Evolutionary conservation across 2,797 vertebrate species (phyloP).

Genomic region (Spondyliosoma cantharus): DNA sequence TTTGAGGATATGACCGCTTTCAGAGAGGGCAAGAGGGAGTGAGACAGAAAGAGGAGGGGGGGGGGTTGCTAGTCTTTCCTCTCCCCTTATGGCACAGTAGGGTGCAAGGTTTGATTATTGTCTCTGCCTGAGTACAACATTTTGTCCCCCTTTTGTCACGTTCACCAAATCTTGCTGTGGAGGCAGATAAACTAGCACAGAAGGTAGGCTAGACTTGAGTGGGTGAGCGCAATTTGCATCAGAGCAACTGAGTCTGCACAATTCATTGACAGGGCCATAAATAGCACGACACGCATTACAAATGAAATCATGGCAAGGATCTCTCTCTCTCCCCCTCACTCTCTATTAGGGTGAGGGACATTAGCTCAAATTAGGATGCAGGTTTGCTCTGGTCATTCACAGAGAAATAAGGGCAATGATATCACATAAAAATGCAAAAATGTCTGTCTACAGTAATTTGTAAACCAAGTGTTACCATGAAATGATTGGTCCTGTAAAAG

Average conservation of each 20-base stretch:
- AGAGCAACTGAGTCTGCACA: conserved; percentile 69
- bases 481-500: conserved; percentile 53
- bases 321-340: conserved; percentile 5
- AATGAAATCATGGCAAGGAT: conserved; percentile 62
- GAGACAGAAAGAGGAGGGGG: conserved; percentile 32
- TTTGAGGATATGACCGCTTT: conserved; percentile 46
- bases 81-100: conserved; percentile 36
- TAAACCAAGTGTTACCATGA: conserved; percentile 48
- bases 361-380: conserved; percentile 36
- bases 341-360: conserved; percentile 4
- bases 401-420: conserved; percentile 56
- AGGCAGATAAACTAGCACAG: conserved; percentile 69
- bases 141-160: conserved; percentile 55
- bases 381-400: conserved; percentile 37
- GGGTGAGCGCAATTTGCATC: conserved; percentile 75
- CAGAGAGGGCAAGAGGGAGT: conserved; percentile 24
- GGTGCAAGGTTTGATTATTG: conserved; percentile 67
- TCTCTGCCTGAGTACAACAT: conserved; percentile 55
- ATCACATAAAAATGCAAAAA: conserved; percentile 46
- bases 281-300: conserved; percentile 64
- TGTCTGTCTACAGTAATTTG: conserved; percentile 60
- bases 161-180: conserved; percentile 52
- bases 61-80: conserved; percentile 6
- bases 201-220: conserved; percentile 71
- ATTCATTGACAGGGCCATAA: conserved; percentile 76